Evolutionary conservation across 1,140 invertebrate genomes (phyloP), one percentile per base, ranked within the genome.

Genomic region (Drosophila obscura): DNA sequence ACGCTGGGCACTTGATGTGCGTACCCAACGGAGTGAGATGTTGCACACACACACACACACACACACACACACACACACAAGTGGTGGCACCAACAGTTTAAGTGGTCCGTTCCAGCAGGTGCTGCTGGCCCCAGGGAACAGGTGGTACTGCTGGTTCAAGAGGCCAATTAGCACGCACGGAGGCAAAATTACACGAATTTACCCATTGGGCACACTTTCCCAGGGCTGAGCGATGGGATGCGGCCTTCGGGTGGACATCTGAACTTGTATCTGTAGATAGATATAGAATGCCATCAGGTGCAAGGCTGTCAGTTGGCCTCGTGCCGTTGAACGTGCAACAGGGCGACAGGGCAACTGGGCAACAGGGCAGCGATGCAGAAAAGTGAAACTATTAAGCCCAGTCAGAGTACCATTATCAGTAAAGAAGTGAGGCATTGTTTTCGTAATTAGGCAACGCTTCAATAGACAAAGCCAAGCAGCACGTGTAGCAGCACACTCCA

Each of bases 171-270:
- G 52, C 63, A 75, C 51, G 82, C 82, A 85, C 69, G 77, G 79
- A 62, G 19, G 48, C 61, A 24, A 58, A 85, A 87, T 69, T 82
- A 69, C 71, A 57, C 57, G 28, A 83, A 77, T 69, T 77, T 57
- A 52, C 28, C 28, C 65, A 78, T 85, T 87, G 49, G 83, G 48
- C 51, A 82, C 82, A 87, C 82, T 87, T 87, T 87, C 82, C 48
- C 71, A 68, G 52, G 51, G 50, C 53, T 8, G 15, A 16, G 43
- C 49, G 35, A 39, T 39, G 26, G 26, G 5, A 6, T 16, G 13
- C 4, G 31, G 8, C 56, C 19, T 19, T 19, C 19, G 1, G 19
- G 41, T 2, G 15, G 24, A 49, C 28, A 58, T 52, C 22, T 9
- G 31, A 31, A 31, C 31, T 28, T 7, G 5, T 28, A 31, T 9